phyloP scores from a whole-genome alignment of 2,797 vertebrate genomes.

The Eutrigla gurnardus region DNA sequence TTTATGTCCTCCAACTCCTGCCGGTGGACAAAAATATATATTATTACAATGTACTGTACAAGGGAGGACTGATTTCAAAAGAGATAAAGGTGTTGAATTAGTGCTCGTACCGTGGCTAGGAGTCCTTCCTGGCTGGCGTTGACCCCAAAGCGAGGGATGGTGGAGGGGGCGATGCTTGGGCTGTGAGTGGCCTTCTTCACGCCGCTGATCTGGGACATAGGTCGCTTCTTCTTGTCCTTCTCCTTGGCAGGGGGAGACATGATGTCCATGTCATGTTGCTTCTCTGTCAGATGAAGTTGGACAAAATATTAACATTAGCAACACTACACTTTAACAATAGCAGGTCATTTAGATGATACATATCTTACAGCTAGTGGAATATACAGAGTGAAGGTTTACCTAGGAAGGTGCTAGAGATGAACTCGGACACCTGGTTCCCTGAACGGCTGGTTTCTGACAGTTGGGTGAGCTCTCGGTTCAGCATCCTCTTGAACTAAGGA shows the following conservation, averaged over 20 bases:
- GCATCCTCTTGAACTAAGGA: constrained; percentile 94
- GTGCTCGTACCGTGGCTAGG: constrained; percentile 87
- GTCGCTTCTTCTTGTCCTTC: constrained; percentile 86
- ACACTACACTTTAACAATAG: neutral
- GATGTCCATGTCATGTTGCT: constrained; percentile 93
- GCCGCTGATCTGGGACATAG: constrained; percentile 92
- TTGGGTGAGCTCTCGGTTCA: constrained; percentile 92
- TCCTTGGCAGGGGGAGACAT: constrained; percentile 81
- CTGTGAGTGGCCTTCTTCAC: constrained; percentile 86
- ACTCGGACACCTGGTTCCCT: constrained; percentile 95
- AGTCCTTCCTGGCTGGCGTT: constrained; percentile 86
- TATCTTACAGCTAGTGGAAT: neutral
- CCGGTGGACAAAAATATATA: constrained; percentile 1
- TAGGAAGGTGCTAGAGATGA: constrained; percentile 94
- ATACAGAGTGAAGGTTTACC: constrained; percentile 77
- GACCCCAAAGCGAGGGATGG: constrained; percentile 92
- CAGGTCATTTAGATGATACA: neutral
- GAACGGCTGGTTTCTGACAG: constrained; percentile 94
- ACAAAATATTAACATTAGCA: constrained; percentile 8
- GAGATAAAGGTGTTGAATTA: neutral
- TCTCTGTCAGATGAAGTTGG: constrained; percentile 81
- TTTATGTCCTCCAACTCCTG: constrained; percentile 92
- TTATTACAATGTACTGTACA: neutral
- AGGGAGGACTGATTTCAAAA: neutral
- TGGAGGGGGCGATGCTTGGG: constrained; percentile 81